Base-by-base conservation (phyloP, 2,113 vertebrate genomes). In the Gadus chalcogrammus region DNA sequence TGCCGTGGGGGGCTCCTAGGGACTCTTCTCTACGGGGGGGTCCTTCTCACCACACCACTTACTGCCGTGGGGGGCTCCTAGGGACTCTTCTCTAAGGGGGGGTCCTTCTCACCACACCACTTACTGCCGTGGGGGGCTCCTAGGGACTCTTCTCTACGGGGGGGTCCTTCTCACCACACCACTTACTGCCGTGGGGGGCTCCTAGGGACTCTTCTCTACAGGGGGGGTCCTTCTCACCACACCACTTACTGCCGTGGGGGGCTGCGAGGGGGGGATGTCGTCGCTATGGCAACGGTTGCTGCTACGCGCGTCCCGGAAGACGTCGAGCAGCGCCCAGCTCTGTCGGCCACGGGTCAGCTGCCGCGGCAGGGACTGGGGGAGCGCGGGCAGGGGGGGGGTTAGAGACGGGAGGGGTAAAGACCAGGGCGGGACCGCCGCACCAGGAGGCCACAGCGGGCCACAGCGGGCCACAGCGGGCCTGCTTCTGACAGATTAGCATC, bases 291-390 rank as follows among this genome's bases (percentile, higher is more conserved):
- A 93, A 85, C 93, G 94, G 87, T 90, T 92, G 67, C 90, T 92
- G 83, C 89, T 91, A 67, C 95, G 79, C 0, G 91, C 88, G 78
- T 93, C 92, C 74, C 88, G 89, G 90, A 95, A 93, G 85, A 93
- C 89, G 71, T 94, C 93, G 90, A 94, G 81, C 82, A 94, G 87
- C 18, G 92, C 91, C 94, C 92, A 92, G 65, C 89, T 87, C 1
- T 88, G 91, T 75, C 90, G 91, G 81, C 84, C 70, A 7, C 72
- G 80, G 4, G 31, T 35, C 66, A 72, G 73, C 15, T 75, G 90
- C 79, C 67, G 77, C 74, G 89, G 86, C 75, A 89, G 74, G 38
- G 87, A 90, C 89, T 92, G 69, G 4, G 1, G 13, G 62, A 31
- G 67, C 42, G 6, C 42, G 11, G 67, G 76, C 28, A 85, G 67